Evolutionary conservation across 2,888 invertebrate genomes (phyloP), one percentile per base, ranked within the genome.

Genomic region (Blomia tropicalis): DNA sequence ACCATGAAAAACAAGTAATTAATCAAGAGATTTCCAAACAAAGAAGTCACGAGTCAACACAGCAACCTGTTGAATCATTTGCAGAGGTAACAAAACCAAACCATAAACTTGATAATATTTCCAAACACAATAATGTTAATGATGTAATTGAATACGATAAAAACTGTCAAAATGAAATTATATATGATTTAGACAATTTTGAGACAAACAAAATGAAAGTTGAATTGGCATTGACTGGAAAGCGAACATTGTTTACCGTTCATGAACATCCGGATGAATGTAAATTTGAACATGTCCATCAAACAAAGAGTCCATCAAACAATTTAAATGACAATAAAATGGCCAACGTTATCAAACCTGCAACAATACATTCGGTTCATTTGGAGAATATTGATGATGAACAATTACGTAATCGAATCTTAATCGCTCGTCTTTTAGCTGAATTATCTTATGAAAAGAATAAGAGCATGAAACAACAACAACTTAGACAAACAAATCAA

Each of bases 361-460:
- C 36, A 7, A 17, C 36, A 7, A 11, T 36, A 11, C 36, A 47
- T 47, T 7, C 51, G 7, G 51, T 14, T 47, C 51, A n/a, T 11
- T 22, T 27, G 23, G 51, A 25, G 1, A 32, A 56, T 22, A 31
- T 19, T 25, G 56, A 27, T 25, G 56, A 56, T 56, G 56, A 29
- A 56, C 29, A 56, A 14, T 17, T 27, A 25, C 56, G 31, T 2
- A 56, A 56, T 7, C 17, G 56, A 11, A 56, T 56, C 17, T 19
- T 56, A 11, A 56, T 56, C 29, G 2, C 56, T 3, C 2, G 56
- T n/a, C 29, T 56, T 11, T 36, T 56, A 4, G 56, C 56, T 11
- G 56, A 56, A 25, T 36, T 56, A 22, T 32, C 32, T 2, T 56
- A 56, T 25, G 56, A 56, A 25, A 56, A 56, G 29, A 3, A 56